phyloP scores from a whole-genome alignment of 2,888 invertebrate genomes.

The Dinocampus coccinellae region DNA sequence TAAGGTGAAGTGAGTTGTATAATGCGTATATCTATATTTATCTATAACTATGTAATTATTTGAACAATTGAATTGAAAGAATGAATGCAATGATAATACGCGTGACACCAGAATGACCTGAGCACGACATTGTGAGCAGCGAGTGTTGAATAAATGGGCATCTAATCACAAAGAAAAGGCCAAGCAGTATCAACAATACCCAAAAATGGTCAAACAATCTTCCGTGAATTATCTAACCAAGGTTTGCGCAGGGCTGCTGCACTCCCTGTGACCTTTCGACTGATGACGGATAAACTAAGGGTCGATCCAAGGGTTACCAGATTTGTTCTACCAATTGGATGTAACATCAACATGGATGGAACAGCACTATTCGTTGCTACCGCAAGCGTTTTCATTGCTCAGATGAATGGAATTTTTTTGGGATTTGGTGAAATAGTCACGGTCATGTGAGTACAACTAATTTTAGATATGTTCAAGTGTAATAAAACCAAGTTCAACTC shows the following conservation, averaged over 20 bases:
- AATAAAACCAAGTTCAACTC: not conserved
- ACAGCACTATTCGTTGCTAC: constrained; percentile 90
- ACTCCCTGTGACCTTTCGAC: constrained; percentile 87
- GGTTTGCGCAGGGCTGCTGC: constrained; percentile 79
- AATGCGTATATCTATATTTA: not conserved
- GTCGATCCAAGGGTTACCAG: constrained; percentile 86
- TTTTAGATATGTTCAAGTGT: not conserved
- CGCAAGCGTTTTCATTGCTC: constrained; percentile 88
- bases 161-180: constrained; percentile 18
- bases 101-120: constrained; percentile 48
- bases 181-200: constrained; percentile 19
- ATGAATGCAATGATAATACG: constrained; percentile 18
- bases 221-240: constrained; percentile 55
- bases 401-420: constrained; percentile 86
- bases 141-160: constrained; percentile 21
- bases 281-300: constrained; percentile 86
- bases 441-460: constrained; percentile 78
- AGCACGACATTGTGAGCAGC: constrained; percentile 2
- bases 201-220: constrained; percentile 5
- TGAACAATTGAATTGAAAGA: not conserved
- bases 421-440: constrained; percentile 88
- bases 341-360: constrained; percentile 94
- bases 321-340: constrained; percentile 91
- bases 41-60: not conserved
- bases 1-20: not conserved